Base-by-base conservation (phyloP, 2,797 vertebrate genomes). In the Microctenopoma lineatum region DNA sequence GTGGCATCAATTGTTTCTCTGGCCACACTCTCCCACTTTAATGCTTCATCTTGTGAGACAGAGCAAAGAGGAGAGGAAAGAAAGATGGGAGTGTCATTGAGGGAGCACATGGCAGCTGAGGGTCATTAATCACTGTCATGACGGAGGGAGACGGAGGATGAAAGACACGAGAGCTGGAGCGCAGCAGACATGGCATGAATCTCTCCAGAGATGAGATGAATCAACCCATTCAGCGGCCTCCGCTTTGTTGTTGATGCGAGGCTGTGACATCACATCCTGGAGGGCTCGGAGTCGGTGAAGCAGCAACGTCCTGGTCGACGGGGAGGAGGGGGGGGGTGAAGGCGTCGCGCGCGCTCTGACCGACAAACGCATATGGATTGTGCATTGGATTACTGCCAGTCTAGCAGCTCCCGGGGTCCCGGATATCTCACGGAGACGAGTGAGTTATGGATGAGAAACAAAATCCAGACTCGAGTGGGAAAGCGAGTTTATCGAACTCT, bases 81-180 rank as follows among this genome's bases (percentile, higher is more conserved):
- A 85, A 87, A 77, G 77, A 88, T 78, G 80, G 81, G 72, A 84
- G 83, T 83, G 87, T 84, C 88, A 81, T 84, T 9, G 59, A 89
- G 84, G 74, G 87, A 88, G 85, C 88, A 80, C 84, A 80, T 65
- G 53, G 86, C 88, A 91, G 87, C 89, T 91, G 90, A 90, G 83
- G 87, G 87, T 85, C 85, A 87, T 91, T 85, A 88, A 89, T 90
- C 89, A 89, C 86, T 85, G 87, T 87, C 89, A 63, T 18, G 66
- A 70, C 58, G 41, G 71, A 69, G 79, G 76, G 79, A 70, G 84
- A 78, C 25, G 66, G 71, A 72, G 80, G 81, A 84, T 84, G 86
- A 87, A 84, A 89, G 89, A 88, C 76, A 54, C 67, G 79, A 80
- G 81, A 86, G 85, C 83, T 59, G 83, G 80, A 81, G 78, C 73